Evolutionary conservation across 2,797 vertebrate species (phyloP), one percentile per base, ranked within the genome.

Genomic region (Tragopan temminckii): DNA sequence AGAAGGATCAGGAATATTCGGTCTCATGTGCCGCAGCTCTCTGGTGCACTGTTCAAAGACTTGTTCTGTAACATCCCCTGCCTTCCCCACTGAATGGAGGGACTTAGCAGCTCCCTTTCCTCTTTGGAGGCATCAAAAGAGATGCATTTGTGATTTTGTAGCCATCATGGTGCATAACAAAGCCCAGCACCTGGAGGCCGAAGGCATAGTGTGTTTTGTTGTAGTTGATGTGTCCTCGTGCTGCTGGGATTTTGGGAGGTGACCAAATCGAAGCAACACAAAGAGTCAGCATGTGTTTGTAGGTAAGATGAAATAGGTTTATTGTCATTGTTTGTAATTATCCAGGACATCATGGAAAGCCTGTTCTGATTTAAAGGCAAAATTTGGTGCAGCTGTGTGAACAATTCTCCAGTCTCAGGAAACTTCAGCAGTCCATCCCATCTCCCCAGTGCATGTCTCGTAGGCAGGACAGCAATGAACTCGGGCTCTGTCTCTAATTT

Each of bases 161-260:
- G 36, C 70, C 70, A 78, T 75, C n/a, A 33, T 35, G 40, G 35
- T 46, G n/a, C 11, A 2, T 81, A 70, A 55, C 68, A 43, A 74
- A 76, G 61, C 64, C 55, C 24, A 8, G 68, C 38, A 42, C 12
- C 40, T 57, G 71, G 20, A 77, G 63, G 72, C 52, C 76, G 52
- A 38, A 80, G 62, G 21, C 46, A 5, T 9, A 1, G 13, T 5
- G 4, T 55, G 0, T 57, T 82, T 35, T 77, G 17, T 57, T 2
- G 13, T 43, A 53, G 46, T 50, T 63, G 33, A 31, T 36, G 0
- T 40, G 84, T 61, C 63, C 33, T 43, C 20, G 31, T 27, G 43
- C 80, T 81, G 83, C 71, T 42, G 45, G 31, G 63, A 20, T 81
- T 91, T 89, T 58, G 31, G 10, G 13, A 13, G 13, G 64, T 91